These are phyloP conservation scores for Tarsius wallacei DNA, from an alignment of 2,797 vertebrate genomes.

Conservation along the genomic window DNA sequence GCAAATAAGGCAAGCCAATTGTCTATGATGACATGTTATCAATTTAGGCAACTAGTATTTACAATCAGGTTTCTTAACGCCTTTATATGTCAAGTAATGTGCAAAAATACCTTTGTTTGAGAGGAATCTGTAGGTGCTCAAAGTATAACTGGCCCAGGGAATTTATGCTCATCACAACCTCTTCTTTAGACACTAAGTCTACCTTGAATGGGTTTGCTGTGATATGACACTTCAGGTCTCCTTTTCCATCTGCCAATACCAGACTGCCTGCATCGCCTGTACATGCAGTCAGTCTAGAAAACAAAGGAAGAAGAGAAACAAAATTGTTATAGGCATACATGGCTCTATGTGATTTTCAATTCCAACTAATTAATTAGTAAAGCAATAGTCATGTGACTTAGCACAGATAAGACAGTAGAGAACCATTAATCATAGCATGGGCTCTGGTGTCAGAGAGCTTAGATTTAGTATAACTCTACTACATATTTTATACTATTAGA, in stretches of 20 bases:
- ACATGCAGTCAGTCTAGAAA: conserved; percentile 91
- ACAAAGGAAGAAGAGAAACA: conserved; percentile 67
- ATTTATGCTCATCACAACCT: conserved; percentile 94
- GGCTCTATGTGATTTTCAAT: conserved; percentile 13
- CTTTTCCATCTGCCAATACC: conserved; percentile 90
- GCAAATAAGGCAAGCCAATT: conserved; percentile 34
- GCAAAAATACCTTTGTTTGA: conserved; percentile 89
- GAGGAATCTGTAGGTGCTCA: conserved; percentile 91
- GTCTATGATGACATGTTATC: conserved; percentile 52
- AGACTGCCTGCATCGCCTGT: conserved; percentile 84
- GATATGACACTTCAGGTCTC: conserved; percentile 90
- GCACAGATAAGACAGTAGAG: background rate
- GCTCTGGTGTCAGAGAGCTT: conserved; percentile 16
- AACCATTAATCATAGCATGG: background rate
- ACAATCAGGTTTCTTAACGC: conserved; percentile 46
- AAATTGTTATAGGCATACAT: background rate
- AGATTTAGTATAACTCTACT: background rate
- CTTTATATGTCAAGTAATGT: conserved; percentile 20
- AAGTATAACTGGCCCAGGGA: conserved; percentile 94
- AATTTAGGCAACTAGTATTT: conserved; percentile 38
- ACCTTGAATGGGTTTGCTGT: conserved; percentile 93
- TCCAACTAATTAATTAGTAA: conserved; percentile 38
- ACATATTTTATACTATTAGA: background rate
- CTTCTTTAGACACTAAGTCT: conserved; percentile 92
- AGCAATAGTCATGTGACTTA: conserved; percentile 1